Evolutionary conservation across 2,888 invertebrate genomes (phyloP).

Genomic region (Papilio protenor): DNA sequence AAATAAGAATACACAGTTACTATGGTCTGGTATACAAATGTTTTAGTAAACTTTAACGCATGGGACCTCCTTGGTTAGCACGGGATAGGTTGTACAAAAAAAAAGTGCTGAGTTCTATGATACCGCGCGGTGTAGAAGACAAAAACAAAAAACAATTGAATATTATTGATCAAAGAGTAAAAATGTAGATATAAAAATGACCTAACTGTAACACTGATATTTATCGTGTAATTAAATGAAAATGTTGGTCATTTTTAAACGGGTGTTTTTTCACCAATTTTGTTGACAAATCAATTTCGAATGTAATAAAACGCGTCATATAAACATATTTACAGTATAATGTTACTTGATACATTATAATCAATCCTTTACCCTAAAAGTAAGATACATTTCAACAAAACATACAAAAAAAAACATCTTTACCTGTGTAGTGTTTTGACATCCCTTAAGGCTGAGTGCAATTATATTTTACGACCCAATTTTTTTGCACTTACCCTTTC

Average conservation of each 20-base stretch:
- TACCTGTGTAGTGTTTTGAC: conserved; percentile 33
- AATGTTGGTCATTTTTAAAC: neutral
- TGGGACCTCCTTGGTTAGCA: too few relatives aligned
- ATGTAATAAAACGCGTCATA: neutral
- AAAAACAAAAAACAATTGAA: too few relatives aligned
- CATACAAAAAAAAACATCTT: conserved; percentile 23
- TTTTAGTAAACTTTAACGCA: neutral
- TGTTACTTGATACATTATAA: neutral
- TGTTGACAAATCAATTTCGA: neutral
- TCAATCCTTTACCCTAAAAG: neutral
- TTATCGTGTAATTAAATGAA: neutral
- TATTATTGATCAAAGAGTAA: too few relatives aligned
- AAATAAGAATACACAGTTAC: neutral
- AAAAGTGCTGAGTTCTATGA: too few relatives aligned
- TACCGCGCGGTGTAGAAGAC: too few relatives aligned
- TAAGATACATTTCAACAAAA: conserved; percentile 2
- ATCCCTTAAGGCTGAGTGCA: conserved; percentile 44
- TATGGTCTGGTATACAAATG: neutral
- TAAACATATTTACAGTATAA: neutral
- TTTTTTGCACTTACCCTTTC: conserved; percentile 67
- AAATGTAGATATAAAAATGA: too few relatives aligned
- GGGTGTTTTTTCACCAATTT: too few relatives aligned
- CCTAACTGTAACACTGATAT: neutral
- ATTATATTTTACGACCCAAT: conserved; percentile 61
- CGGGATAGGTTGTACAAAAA: too few relatives aligned